These are phyloP conservation scores for Tringa solitaria DNA, from an alignment of 2,113 vertebrate genomes.

Conservation along the genomic window DNA sequence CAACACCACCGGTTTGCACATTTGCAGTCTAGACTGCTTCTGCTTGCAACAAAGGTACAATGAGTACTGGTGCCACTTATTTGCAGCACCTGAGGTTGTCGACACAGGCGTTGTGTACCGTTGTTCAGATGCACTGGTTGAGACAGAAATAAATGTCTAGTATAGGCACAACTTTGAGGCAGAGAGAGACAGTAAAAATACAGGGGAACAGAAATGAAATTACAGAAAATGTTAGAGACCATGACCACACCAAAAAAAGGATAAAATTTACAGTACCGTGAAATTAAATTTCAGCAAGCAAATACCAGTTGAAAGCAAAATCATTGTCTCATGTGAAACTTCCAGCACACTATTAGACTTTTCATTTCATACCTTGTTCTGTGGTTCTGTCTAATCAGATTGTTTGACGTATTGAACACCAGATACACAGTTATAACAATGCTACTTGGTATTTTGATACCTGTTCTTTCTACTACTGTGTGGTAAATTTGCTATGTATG, in stretches of 20 bases:
- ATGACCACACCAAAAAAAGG: not conserved
- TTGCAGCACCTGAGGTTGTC: not conserved
- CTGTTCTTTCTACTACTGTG: not conserved
- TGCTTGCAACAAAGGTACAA: not conserved
- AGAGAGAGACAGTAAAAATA: not conserved
- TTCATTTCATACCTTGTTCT: not conserved
- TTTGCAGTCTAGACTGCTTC: not conserved
- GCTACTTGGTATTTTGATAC: not conserved
- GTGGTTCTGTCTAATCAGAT: not conserved
- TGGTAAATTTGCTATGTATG: not conserved
- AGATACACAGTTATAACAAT: not conserved
- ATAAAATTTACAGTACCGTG: not conserved
- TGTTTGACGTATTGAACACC: not conserved
- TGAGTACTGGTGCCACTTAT: not conserved
- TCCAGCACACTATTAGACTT: not conserved
- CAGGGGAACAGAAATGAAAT: not conserved
- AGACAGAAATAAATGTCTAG: not conserved
- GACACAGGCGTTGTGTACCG: not conserved
- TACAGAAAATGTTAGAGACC: not conserved
- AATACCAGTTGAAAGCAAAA: not conserved
- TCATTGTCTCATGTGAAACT: not conserved
- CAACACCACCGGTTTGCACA: not conserved
- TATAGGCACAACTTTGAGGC: not conserved
- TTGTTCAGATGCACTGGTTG: not conserved
- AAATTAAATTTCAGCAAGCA: not conserved